Conservation (phyloP, 2,113 vertebrate species). For the Machaerirhynchus nigripectus region DNA sequence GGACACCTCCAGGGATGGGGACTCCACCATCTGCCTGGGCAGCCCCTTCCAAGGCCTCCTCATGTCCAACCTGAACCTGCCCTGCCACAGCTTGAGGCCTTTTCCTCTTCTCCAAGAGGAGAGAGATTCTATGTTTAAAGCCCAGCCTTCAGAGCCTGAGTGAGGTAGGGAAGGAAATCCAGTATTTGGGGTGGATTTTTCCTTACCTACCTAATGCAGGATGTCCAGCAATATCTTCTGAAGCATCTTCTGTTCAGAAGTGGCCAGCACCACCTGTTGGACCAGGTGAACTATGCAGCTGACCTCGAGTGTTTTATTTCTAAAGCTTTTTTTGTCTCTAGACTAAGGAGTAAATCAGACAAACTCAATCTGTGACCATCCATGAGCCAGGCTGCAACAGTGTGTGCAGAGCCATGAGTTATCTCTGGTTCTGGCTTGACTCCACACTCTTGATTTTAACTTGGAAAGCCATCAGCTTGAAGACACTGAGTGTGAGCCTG, state of each 20-base stretch:
- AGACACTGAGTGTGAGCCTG: background rate
- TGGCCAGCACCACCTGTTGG: background rate
- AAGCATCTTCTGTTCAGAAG: background rate
- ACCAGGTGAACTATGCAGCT: background rate
- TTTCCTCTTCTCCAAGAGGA: background rate
- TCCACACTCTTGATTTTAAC: background rate
- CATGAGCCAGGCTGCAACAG: background rate
- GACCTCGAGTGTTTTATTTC: background rate
- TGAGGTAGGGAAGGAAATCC: background rate
- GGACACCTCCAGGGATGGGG: background rate
- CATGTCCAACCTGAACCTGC: background rate
- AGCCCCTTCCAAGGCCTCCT: background rate
- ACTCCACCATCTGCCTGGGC: background rate
- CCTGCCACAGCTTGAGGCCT: background rate
- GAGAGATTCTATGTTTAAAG: background rate
- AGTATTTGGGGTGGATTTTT: background rate
- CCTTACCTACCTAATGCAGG: background rate
- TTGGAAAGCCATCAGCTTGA: background rate
- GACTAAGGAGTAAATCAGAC: background rate
- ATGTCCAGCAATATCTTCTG: background rate
- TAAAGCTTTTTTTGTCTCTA: background rate
- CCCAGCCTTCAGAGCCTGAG: no score
- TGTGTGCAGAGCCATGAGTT: background rate
- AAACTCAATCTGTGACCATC: background rate
- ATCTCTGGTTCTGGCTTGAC: background rate